Conservation (phyloP, 2,113 vertebrate genomes). For the Megalops atlanticus region DNA sequence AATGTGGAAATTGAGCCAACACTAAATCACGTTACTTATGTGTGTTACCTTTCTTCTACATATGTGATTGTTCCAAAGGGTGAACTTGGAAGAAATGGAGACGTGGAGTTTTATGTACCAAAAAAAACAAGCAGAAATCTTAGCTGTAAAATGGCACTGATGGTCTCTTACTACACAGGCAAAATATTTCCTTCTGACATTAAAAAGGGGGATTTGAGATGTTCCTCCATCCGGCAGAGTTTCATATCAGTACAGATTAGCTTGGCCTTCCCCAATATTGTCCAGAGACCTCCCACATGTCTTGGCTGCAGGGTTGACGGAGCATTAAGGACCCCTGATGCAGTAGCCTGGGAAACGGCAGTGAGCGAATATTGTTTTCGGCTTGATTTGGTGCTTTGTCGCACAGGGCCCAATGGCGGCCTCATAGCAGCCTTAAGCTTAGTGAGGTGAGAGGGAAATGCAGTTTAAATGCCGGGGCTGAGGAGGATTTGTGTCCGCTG, state of each 20-base stretch:
- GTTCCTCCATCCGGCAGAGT: slow-evolving; percentile 60
- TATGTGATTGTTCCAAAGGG: too few relatives aligned
- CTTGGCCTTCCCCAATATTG: slow-evolving; percentile 61
- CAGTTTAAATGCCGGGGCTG: slow-evolving; percentile 42
- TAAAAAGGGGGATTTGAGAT: slow-evolving; percentile 65
- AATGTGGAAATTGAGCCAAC: too few relatives aligned
- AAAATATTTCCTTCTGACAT: slow-evolving; percentile 57
- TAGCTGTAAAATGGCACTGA: slow-evolving; percentile 63
- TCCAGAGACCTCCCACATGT: slow-evolving; percentile 52
- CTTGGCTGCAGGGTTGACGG: slow-evolving; percentile 45
- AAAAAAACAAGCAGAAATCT: slow-evolving; percentile 45
- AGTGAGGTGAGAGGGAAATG: slow-evolving; percentile 41
- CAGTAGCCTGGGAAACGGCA: slow-evolving; percentile 42
- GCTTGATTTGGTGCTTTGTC: slow-evolving; percentile 60
- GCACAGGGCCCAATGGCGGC: slow-evolving; percentile 55
- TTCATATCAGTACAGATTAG: slow-evolving; percentile 73
- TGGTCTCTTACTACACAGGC: slow-evolving; percentile 56
- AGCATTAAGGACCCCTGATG: slow-evolving; percentile 46
- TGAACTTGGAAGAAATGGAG: too few relatives aligned
- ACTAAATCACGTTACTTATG: too few relatives aligned
- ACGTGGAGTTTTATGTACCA: too few relatives aligned
- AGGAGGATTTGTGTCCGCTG: slow-evolving; percentile 36
- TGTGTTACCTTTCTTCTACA: too few relatives aligned
- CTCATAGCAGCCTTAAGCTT: slow-evolving; percentile 54
- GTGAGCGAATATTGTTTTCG: slow-evolving; percentile 58